Evolutionary conservation across 1,140 invertebrate genomes (phyloP), one percentile per base, ranked within the genome.

Genomic region (Cyclargus thomasi): DNA sequence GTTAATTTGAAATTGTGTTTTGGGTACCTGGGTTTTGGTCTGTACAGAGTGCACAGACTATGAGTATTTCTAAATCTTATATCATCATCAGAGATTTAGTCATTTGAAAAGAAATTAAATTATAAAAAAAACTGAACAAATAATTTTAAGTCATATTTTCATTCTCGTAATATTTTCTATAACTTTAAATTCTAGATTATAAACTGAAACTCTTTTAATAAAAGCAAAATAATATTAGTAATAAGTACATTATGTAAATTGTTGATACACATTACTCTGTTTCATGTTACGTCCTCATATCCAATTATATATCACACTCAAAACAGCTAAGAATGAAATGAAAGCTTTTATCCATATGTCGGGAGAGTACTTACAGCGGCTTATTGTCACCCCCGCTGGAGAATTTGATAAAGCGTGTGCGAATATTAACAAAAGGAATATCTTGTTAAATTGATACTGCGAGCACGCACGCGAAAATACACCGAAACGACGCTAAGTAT

Each of bases 401-500:
- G 88, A 90, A 90, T 90, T 90, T 90, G 88, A 90, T 90, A 90
- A 90, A 90, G 86, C 88, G 86, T 88, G 88, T 89, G 88, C 86
- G 88, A 89, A 90, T 90, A 90, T 90, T 89, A 90, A 90, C 88
- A 90, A 90, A 90, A 90, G 88, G 88, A 90, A 90, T 90, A 90
- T 90, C 88, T 90, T 85, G 86, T 90, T 90, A 89, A 90, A 90
- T 90, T 88, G 88, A 90, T 90, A 90, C 84, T 79, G 86, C 76
- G 18, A 8, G n/a, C 20, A 64, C 67, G 23, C 80, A 87, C 18
- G 72, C 71, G 68, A 88, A 79, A 76, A 73, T 82, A 59, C 74
- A 75, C 79, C 70, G 64, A 79, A 81, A 67, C 17, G 35, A 65
- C 75, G 22, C 23, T n/a, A 11, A 29, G 67, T 72, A 23, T 23